These are phyloP conservation scores for Diarsia rubi DNA, from an alignment of 2,888 invertebrate genomes.

Conservation along the genomic window DNA sequence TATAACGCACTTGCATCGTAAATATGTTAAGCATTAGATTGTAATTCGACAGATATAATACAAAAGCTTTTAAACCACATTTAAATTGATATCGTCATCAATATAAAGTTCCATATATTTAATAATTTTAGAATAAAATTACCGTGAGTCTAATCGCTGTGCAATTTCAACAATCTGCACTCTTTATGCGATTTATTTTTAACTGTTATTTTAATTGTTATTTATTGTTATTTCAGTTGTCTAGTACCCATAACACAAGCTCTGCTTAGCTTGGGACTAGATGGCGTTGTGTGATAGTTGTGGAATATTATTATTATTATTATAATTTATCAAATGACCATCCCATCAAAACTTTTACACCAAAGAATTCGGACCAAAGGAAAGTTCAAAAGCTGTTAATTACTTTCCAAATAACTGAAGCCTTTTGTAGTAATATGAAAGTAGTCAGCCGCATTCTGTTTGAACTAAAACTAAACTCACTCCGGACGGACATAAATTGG, in stretches of 20 bases:
- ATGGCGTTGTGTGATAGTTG: no score
- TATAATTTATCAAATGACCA: neutral
- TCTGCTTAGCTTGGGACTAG: no score
- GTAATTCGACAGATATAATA: conserved; percentile 24
- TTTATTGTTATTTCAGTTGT: no score
- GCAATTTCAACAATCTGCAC: neutral
- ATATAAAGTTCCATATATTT: conserved; percentile 43
- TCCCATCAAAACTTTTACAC: neutral
- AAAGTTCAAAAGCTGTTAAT: neutral
- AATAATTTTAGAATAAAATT: neutral
- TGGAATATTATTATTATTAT: no score
- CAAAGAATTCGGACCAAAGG: neutral
- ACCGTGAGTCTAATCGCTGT: neutral
- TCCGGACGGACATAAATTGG: conserved; percentile 35
- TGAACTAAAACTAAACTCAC: conserved; percentile 12
- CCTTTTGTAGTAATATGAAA: neutral
- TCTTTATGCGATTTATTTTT: neutral
- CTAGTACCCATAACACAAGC: no score
- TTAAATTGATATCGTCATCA: conserved; percentile 29
- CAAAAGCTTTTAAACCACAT: conserved; percentile 23
- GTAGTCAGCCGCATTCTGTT: conserved; percentile 11
- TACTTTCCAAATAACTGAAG: neutral
- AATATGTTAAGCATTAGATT: conserved; percentile 26
- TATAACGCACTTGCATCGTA: conserved; percentile 15
- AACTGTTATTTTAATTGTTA: neutral